Evolutionary conservation across 2,113 vertebrate species (phyloP), one percentile per base, ranked within the genome.

Genomic region (Stigmatopora argus): DNA sequence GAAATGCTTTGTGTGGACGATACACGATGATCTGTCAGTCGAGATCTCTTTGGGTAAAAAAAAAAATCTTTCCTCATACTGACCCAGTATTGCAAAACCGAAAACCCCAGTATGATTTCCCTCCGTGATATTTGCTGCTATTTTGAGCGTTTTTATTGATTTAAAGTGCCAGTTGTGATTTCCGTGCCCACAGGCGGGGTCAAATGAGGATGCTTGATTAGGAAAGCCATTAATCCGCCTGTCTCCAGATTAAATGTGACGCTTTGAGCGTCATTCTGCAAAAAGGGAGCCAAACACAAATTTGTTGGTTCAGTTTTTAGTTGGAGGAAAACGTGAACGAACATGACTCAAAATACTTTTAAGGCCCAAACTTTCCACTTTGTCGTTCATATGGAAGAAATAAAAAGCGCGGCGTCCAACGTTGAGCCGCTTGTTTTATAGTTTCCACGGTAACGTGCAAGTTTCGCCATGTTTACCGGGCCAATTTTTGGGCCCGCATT

Each of bases 331-430:
- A 19, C 3, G 18, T n/a, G 3, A 7, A 3, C 2, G 9, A n/a
- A 51, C 45, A 1, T 46, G 45, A 14, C 11, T 14, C 12, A 14
- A 12, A 46, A 46, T 12, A 46, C 11, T 55, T 53, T 53, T 5
- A 52, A 52, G 14, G 52, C 7, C 4, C 8, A 14, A 23, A 55
- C 52, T 55, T 55, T 55, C n/a, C 10, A 18, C 18, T 7, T 19
- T 4, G 59, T 60, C 41, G 66, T 73, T 81, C 84, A 86, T 75
- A 81, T 86, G 80, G 83, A 86, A 83, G 79, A 78, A 85, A 83
- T 79, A 76, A 80, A 64, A 64, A 8, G 63, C 2, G 5, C 11
- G 5, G 3, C 1, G 13, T 13, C 74, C 72, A 74, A 67, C 76
- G 67, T 68, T 56, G 53, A 67, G 64, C 67, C 21, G 74, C 75